A percentile compares a stretch with the other conserved stretches of the same genome.
These are phyloP conservation scores for Selenia dentaria DNA, from an alignment of 2,888 invertebrate genomes.

Conservation along the genomic window DNA sequence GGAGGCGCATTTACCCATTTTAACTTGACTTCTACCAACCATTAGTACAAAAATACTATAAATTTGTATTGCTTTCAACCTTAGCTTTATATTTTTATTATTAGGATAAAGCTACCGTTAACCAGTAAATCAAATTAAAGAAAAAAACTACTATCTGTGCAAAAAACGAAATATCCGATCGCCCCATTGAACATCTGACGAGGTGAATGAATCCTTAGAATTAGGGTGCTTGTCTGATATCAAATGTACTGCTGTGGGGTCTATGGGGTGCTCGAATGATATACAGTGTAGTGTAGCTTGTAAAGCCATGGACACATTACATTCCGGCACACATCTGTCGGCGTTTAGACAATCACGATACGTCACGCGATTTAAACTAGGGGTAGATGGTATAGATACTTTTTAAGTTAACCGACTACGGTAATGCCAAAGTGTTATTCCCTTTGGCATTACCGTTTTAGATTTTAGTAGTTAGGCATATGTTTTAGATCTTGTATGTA, in stretches of 20 bases:
- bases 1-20: too few relatives aligned
- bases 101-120: too few relatives aligned
- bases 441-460: too few relatives aligned
- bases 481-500: too few relatives aligned
- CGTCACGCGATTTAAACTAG: conserved; percentile 73
- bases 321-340: conserved; percentile 84
- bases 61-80: too few relatives aligned
- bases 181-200: conserved; percentile 82
- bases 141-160: conserved; percentile 55
- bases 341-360: conserved; percentile 84
- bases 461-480: too few relatives aligned
- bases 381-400: conserved; percentile 55
- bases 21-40: too few relatives aligned
- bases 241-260: conserved; percentile 24
- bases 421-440: too few relatives aligned
- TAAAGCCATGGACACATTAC: conserved; percentile 78
- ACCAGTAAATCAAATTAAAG: conserved; percentile 60
- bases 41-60: too few relatives aligned
- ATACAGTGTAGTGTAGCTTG: conserved; percentile 69
- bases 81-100: too few relatives aligned
- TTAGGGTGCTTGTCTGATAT: conserved; percentile 57
- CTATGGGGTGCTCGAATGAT: conserved; percentile 48
- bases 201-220: conserved; percentile 76
- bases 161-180: conserved; percentile 68
- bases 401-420: too few relatives aligned